Evolutionary conservation across 2,113 vertebrate species (phyloP).

Genomic region (Sminthopsis crassicaudata): DNA sequence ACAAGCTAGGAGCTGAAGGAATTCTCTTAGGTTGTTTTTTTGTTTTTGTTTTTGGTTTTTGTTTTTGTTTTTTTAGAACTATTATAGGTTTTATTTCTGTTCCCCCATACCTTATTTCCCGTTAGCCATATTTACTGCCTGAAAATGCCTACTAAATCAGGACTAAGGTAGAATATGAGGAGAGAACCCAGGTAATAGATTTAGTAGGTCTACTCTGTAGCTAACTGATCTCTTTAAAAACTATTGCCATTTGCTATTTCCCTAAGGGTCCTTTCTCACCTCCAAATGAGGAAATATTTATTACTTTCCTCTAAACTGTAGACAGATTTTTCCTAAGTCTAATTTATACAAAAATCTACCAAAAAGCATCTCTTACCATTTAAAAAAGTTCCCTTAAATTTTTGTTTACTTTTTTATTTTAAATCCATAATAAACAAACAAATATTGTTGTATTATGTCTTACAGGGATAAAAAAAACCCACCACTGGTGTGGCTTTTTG

Average conservation of each 20-base stretch:
- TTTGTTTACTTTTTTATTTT: background rate
- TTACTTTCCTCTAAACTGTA: background rate
- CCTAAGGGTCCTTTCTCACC: background rate
- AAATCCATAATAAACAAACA: background rate
- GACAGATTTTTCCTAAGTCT: background rate
- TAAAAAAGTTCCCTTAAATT: background rate
- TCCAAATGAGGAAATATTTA: background rate
- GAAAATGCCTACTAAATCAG: background rate
- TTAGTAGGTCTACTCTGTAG: background rate
- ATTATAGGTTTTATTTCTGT: background rate
- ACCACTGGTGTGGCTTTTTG: slow-evolving; percentile 88
- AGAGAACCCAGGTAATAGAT: background rate
- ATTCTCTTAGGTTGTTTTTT: background rate
- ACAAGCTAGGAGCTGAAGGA: background rate
- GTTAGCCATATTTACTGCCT: background rate
- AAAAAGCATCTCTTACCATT: background rate
- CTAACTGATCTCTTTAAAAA: background rate
- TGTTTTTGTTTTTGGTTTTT: background rate
- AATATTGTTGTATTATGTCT: slow-evolving; percentile 10
- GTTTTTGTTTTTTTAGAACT: background rate
- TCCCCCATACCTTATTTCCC: background rate
- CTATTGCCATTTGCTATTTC: background rate
- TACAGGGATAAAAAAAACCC: slow-evolving; percentile 82
- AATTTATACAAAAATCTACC: background rate
- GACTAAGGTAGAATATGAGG: background rate